Conservation (phyloP, 2,888 invertebrate genomes). For the Caenorhabditis zanzibari region DNA sequence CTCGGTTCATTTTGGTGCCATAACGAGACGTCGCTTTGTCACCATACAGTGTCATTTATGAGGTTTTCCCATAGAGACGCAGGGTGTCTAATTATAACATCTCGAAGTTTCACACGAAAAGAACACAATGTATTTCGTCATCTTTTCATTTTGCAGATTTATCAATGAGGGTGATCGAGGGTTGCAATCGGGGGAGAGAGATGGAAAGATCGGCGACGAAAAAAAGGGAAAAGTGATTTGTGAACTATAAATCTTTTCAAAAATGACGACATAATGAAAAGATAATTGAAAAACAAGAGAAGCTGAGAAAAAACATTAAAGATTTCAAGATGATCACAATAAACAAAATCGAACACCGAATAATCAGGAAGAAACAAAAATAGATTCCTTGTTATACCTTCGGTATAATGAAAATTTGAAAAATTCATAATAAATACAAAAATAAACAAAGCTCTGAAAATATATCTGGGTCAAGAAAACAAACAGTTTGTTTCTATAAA, state of each 20-base stretch:
- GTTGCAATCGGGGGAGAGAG: conserved; percentile 17
- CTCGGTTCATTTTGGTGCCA: conserved; percentile 26
- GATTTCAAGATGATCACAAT: conserved; percentile 1
- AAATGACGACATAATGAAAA: conserved; percentile 42
- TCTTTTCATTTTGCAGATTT: conserved; percentile 31
- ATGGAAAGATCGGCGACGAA: conserved; percentile 27
- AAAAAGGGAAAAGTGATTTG: conserved; percentile 26
- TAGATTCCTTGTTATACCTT: background rate
- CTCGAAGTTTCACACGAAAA: conserved; percentile 45
- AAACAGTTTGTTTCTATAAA: conserved; percentile 29
- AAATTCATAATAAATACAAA: conserved; percentile 19
- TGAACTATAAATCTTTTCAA: conserved; percentile 32
- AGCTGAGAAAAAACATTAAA: conserved; percentile 13
- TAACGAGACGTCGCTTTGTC: conserved; percentile 25
- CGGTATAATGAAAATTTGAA: conserved; percentile 2
- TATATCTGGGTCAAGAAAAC: conserved; percentile 26
- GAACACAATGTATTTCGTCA: conserved; percentile 57
- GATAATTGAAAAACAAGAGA: conserved; percentile 12
- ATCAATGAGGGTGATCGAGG: conserved; percentile 41
- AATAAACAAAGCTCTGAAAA: conserved; percentile 23
- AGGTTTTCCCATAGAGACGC: conserved; percentile 18
- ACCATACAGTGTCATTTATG: conserved; percentile 39
- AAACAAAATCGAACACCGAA: background rate
- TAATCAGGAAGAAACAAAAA: background rate
- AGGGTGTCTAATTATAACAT: conserved; percentile 35